Evolutionary conservation across 1,140 invertebrate species (phyloP), one percentile per base, ranked within the genome.

Genomic region (Chironomus striatipennis): DNA sequence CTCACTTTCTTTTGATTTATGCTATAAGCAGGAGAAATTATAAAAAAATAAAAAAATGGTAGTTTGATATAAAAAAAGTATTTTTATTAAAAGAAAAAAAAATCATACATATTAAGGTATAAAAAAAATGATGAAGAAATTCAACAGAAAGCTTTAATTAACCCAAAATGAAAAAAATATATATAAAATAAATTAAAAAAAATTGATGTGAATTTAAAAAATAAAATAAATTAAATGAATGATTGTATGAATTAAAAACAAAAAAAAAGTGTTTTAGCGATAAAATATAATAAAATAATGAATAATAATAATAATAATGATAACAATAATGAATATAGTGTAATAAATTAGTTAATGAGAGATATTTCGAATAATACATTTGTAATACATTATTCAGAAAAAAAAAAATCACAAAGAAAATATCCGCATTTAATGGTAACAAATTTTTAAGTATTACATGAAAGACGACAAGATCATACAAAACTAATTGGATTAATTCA

Each of bases 151-250:
- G 65, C 65, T 70, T 70, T 70, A 70, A 70, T 70, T 70, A 70
- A 57, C 47, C 47, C 12, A 57, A n/a, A 57, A n/a, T 57, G 47
- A n/a, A n/a, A n/a, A 57, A 57, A n/a, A 57, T 15, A 57, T 5
- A 57, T 15, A 57, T 15, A 15, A 57, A 12, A 57, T 10, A 57
- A 47, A 47, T 47, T 10, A 43, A 47, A 47, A 67, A 20, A 67
- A n/a, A n/a, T 70, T 21, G 65, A 70, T 20, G 65, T 70, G 65
- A 70, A 70, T 70, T 70, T 20, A 70, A 67, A 10, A 70, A 70
- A 70, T 57, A 57, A 57, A n/a, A 57, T 57, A 57, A 10, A 47
- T 10, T 10, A 47, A 57, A n/a, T 57, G 47, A 57, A 57, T 57
- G 47, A 57, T 57, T 57, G 47, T 57, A 57, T 57, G 47, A 57